Percentiles rank a stretch among this genome's conserved stretches.
phyloP scores from a whole-genome alignment of 92 coral and sea anemone species.

The Scolanthus callimorphus region DNA sequence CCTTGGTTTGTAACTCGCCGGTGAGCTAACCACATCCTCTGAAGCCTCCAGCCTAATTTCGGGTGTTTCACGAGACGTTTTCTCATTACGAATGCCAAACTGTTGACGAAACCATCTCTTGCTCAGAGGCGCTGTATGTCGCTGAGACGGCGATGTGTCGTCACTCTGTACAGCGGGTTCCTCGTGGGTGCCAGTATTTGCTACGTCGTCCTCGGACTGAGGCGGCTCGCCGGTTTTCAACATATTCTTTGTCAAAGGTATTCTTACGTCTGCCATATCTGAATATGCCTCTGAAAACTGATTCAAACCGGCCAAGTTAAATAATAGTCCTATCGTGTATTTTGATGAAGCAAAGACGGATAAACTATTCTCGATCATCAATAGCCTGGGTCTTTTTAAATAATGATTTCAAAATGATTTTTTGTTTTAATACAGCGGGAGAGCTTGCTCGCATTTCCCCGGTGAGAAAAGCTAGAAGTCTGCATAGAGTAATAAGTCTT shows the following conservation, averaged over 20 bases:
- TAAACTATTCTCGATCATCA: too few relatives aligned
- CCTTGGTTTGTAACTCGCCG: not conserved
- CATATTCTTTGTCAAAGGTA: slow-evolving; percentile 1
- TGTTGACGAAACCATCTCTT: slow-evolving; percentile 49
- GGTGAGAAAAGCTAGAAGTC: too few relatives aligned
- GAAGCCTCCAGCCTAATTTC: not conserved
- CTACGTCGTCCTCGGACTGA: not conserved
- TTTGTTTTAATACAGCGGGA: too few relatives aligned
- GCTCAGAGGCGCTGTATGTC: slow-evolving; percentile 27
- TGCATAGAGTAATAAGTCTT: too few relatives aligned
- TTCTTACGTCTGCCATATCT: slow-evolving; percentile 5
- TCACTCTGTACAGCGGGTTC: not conserved
- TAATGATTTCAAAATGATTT: too few relatives aligned
- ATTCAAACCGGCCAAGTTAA: too few relatives aligned
- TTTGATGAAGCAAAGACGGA: too few relatives aligned
- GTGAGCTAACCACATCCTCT: not conserved
- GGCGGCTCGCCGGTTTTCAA: not conserved
- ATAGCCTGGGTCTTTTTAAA: too few relatives aligned
- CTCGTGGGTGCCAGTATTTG: not conserved
- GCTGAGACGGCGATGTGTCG: slow-evolving; percentile 3
- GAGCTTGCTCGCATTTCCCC: too few relatives aligned
- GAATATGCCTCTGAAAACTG: too few relatives aligned
- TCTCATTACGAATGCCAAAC: slow-evolving; percentile 32
- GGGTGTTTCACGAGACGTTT: not conserved
- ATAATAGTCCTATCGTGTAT: too few relatives aligned